Percentiles rank a stretch among this genome's conserved stretches.
Conservation (phyloP, 1,140 invertebrate genomes). For the Listronotus oregonensis region DNA sequence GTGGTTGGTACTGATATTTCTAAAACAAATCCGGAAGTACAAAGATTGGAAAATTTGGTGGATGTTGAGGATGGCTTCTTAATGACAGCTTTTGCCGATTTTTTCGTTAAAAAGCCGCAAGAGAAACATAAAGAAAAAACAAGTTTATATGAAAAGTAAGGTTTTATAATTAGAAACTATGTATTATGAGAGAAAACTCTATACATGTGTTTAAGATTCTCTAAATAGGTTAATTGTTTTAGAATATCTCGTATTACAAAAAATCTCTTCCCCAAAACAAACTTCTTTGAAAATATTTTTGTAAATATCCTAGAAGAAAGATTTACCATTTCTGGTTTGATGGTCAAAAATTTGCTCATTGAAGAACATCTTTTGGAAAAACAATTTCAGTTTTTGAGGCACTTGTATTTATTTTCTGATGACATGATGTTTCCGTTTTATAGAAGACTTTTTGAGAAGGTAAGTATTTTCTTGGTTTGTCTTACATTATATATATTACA, state of each 20-base stretch:
- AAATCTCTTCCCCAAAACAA: slow-evolving; percentile 44
- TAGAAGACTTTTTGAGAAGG: slow-evolving; percentile 63
- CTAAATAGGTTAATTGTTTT: slow-evolving; percentile 13
- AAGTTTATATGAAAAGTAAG: slow-evolving; percentile 41
- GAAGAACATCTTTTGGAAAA: slow-evolving; percentile 60
- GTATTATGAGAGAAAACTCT: neutral
- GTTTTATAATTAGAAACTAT: neutral
- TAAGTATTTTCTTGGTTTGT: slow-evolving; percentile 38
- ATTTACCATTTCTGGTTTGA: slow-evolving; percentile 59
- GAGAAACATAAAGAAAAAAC: neutral
- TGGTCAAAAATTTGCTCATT: slow-evolving; percentile 60
- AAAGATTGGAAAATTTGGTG: slow-evolving; percentile 46
- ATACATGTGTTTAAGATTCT: no score
- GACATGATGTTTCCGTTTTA: slow-evolving; percentile 69
- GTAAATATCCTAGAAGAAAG: slow-evolving; percentile 56
- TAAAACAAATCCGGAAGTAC: slow-evolving; percentile 35
- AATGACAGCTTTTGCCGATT: slow-evolving; percentile 47
- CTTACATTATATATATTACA: no score
- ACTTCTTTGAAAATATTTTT: slow-evolving; percentile 57
- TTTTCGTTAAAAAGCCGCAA: slow-evolving; percentile 31
- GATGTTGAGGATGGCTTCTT: slow-evolving; percentile 49
- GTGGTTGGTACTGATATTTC: slow-evolving; percentile 26
- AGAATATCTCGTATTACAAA: slow-evolving; percentile 42
- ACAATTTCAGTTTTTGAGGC: slow-evolving; percentile 59
- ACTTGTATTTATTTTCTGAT: slow-evolving; percentile 69